phyloP scores from a whole-genome alignment of 2,888 invertebrate species.

The Papilio elwesi region DNA sequence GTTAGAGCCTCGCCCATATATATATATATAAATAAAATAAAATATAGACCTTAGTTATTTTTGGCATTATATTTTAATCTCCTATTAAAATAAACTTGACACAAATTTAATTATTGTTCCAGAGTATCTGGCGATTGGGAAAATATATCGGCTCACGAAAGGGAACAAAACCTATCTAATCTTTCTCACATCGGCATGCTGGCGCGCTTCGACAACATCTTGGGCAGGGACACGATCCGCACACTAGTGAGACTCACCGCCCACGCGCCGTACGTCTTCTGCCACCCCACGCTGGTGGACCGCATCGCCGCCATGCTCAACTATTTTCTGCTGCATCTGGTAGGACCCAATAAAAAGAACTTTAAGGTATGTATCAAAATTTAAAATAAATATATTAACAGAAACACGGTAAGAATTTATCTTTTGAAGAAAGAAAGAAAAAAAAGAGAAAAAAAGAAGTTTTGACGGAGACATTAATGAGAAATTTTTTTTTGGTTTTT shows the following conservation, averaged over 20 bases:
- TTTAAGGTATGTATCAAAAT: conserved; percentile 86
- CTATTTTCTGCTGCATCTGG: conserved; percentile 94
- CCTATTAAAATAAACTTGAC: no score
- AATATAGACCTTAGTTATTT: no score
- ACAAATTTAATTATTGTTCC: conserved; percentile 29
- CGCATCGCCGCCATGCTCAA: conserved; percentile 97
- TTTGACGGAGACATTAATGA: no score
- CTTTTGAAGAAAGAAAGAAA: neutral
- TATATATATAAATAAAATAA: no score
- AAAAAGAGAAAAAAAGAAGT: no score
- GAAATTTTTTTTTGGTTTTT: no score
- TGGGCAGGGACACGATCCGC: conserved; percentile 94
- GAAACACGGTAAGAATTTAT: no score
- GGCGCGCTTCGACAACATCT: conserved; percentile 95
- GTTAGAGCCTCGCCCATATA: no score
- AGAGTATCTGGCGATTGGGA: conserved; percentile 91
- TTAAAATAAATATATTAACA: no score
- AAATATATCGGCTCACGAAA: conserved; percentile 87
- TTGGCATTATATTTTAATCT: no score
- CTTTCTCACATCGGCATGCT: conserved; percentile 91
- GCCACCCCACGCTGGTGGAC: conserved; percentile 95
- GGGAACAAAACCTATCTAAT: conserved; percentile 88
- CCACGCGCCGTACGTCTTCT: conserved; percentile 91
- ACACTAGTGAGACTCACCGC: conserved; percentile 91
- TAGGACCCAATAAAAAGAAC: conserved; percentile 95